Percentiles rank a stretch among this genome's conserved stretches.
phyloP scores from a whole-genome alignment of 2,888 invertebrate species.

The Troglohyphantes excavatus region DNA sequence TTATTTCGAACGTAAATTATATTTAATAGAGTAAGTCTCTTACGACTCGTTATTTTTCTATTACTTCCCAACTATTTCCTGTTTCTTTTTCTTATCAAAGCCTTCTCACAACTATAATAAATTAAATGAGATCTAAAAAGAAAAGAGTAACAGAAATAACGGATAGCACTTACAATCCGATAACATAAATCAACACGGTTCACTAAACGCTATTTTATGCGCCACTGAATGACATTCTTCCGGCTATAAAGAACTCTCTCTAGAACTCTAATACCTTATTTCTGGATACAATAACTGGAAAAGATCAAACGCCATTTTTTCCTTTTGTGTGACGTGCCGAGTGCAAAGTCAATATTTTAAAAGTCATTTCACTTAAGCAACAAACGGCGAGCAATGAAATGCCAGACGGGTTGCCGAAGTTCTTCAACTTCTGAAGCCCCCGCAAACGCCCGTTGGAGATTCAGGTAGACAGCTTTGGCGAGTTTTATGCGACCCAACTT shows the following conservation, averaged over 20 bases:
- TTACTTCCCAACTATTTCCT: too few relatives aligned
- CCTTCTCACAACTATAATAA: not conserved
- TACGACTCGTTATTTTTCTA: too few relatives aligned
- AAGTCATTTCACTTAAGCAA: slow-evolving; percentile 29
- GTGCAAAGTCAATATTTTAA: slow-evolving; percentile 29
- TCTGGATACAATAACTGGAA: not conserved
- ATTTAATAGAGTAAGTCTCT: too few relatives aligned
- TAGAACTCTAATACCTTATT: slow-evolving; percentile 16
- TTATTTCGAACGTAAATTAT: too few relatives aligned
- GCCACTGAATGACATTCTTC: slow-evolving; percentile 4
- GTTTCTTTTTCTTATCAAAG: too few relatives aligned
- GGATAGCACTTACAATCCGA: not conserved
- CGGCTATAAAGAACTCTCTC: not conserved
- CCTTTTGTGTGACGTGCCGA: not conserved
- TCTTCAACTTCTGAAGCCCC: not conserved
- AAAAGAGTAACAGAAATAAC: not conserved
- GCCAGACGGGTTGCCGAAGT: slow-evolving; percentile 28
- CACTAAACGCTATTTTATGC: slow-evolving; percentile 25
- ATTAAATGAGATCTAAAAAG: not conserved
- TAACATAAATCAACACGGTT: not conserved
- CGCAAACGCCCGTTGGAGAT: not conserved
- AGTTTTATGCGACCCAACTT: slow-evolving; percentile 10
- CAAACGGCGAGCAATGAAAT: not conserved
- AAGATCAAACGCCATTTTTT: not conserved
- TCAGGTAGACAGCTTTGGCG: slow-evolving; percentile 29